Evolutionary conservation across 2,797 vertebrate genomes (phyloP).

Genomic region (Pogoniulus pusillus): DNA sequence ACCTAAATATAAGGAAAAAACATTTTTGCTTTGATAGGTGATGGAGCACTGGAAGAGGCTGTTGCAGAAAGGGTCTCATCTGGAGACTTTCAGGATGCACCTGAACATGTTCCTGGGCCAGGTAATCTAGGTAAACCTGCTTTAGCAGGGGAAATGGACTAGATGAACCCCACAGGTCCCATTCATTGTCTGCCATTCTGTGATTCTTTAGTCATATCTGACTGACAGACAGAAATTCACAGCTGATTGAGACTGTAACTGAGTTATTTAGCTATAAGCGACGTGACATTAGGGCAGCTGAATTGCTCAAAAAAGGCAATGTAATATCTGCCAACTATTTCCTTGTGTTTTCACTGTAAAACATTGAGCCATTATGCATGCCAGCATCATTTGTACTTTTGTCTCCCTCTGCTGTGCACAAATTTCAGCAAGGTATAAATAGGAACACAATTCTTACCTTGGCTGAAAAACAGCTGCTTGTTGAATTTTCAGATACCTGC

Average conservation of each 20-base stretch:
- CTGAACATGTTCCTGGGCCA: no score
- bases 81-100: no score
- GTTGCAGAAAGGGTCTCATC: no score
- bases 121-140: no score
- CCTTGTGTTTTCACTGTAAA: not conserved
- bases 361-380: not conserved
- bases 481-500: not conserved
- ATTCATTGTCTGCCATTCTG: no score
- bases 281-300: not conserved
- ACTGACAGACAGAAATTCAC: not conserved
- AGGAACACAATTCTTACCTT: not conserved
- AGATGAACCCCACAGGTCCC: no score
- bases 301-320: conserved; percentile 21
- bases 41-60: no score
- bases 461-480: not conserved
- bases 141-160: no score
- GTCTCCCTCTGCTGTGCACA: not conserved
- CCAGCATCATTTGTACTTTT: not conserved
- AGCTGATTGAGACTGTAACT: not conserved
- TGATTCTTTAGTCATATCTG: not conserved
- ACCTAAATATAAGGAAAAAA: no score
- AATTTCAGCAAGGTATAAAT: not conserved
- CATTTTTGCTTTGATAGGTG: no score
- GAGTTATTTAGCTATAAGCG: not conserved
- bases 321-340: not conserved